Conservation (phyloP, 2,113 vertebrate species). For the Mellivora capensis region DNA sequence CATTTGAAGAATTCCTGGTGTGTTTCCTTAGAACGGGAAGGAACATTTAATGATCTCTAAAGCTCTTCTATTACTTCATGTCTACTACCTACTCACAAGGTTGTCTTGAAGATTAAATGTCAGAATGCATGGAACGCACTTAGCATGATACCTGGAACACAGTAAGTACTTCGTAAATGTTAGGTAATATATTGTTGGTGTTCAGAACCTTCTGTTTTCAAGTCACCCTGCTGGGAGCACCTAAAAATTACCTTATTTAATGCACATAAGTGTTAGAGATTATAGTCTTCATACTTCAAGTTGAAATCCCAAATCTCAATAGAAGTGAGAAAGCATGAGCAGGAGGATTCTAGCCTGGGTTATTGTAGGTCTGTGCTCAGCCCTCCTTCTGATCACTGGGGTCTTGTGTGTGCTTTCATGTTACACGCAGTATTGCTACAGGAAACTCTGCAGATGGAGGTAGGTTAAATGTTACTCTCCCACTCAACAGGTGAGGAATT, state of each 20-base stretch:
- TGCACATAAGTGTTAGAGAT: background rate
- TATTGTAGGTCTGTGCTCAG: background rate
- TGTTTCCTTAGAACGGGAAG: background rate
- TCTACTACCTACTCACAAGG: background rate
- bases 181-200: background rate
- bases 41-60: background rate
- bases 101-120: background rate
- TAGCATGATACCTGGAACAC: background rate
- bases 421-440: background rate
- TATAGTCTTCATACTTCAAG: background rate
- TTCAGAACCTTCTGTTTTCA: background rate
- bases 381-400: no score
- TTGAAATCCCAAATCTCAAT: background rate
- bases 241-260: background rate
- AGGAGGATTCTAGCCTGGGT: background rate
- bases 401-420: background rate
- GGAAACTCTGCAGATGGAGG: background rate
- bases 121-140: background rate
- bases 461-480: background rate
- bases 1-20: background rate
- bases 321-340: fast-evolving
- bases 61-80: background rate
- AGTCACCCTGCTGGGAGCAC: background rate
- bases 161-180: background rate
- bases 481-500: background rate